Percentiles rank a stretch among this genome's conserved stretches.
Conservation (phyloP, 2,113 vertebrate species). For the Rhynchopsitta pachyrhyncha region DNA sequence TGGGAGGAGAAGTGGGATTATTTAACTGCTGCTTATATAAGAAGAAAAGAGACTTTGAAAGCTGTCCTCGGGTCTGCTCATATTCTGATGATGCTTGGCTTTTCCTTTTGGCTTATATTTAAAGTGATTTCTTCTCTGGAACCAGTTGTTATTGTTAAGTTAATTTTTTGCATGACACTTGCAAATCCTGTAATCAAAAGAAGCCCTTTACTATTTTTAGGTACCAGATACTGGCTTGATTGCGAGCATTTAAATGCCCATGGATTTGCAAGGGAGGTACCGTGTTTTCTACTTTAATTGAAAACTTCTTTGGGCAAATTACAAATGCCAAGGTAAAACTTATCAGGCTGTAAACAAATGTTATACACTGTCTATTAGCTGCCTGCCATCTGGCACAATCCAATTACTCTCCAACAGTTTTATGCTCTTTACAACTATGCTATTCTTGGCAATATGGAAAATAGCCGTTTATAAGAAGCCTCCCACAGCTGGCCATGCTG, state of each 20-base stretch:
- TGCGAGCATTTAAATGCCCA: background rate
- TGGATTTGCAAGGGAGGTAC: background rate
- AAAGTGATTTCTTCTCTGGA: background rate
- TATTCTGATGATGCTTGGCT: background rate
- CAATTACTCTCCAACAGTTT: background rate
- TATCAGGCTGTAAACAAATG: background rate
- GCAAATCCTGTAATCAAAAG: background rate
- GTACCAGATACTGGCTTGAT: background rate
- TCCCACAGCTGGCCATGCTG: background rate
- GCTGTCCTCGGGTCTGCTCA: background rate
- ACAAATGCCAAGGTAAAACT: background rate
- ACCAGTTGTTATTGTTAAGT: background rate
- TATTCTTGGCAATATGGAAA: background rate
- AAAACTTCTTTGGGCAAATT: background rate
- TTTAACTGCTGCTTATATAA: slow-evolving; percentile 13
- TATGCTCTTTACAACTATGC: background rate
- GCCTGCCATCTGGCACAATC: background rate
- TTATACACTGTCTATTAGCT: background rate
- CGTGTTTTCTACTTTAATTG: background rate
- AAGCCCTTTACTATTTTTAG: background rate
- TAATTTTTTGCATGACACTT: background rate
- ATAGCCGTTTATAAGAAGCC: background rate
- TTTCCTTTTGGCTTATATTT: background rate
- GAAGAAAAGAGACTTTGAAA: background rate
- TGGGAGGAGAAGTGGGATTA: background rate